Conservation (phyloP, 2,888 invertebrate genomes). For the Ommatoiulus sabulosus region DNA sequence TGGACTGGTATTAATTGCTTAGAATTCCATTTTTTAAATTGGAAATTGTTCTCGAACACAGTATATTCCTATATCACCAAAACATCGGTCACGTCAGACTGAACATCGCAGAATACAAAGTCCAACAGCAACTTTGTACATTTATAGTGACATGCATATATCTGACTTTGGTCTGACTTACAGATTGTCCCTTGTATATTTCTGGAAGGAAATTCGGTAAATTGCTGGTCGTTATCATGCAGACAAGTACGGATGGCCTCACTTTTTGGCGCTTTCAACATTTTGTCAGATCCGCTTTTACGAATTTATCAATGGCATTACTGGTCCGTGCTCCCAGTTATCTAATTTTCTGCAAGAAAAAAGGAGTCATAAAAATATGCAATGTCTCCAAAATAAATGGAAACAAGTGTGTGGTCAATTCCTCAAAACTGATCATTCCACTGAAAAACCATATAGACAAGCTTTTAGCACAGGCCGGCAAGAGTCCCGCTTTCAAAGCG, state of each 20-base stretch:
- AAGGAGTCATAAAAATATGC: conserved; percentile 20
- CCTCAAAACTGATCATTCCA: conserved; percentile 29
- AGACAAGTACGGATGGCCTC: neutral
- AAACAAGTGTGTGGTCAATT: neutral
- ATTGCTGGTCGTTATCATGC: neutral
- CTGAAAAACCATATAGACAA: neutral
- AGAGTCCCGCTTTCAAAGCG: neutral
- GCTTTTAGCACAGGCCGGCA: neutral
- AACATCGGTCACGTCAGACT: too few species aligned
- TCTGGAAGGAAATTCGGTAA: neutral
- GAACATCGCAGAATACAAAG: too few species aligned
- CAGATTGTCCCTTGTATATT: too few species aligned
- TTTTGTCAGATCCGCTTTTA: neutral
- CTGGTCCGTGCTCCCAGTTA: neutral
- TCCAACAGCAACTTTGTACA: too few species aligned
- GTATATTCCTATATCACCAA: too few species aligned
- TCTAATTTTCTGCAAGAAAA: neutral
- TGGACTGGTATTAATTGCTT: too few species aligned
- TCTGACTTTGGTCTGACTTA: too few species aligned
- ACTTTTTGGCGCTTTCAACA: neutral
- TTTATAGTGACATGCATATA: too few species aligned
- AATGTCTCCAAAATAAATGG: conserved; percentile 30
- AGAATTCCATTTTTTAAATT: too few species aligned
- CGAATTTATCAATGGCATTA: neutral
- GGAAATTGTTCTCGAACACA: too few species aligned